A percentile compares a stretch with the other conserved stretches of the same genome.
These are phyloP conservation scores for Lobophora halterata DNA, from an alignment of 2,888 invertebrate genomes.

Conservation along the genomic window DNA sequence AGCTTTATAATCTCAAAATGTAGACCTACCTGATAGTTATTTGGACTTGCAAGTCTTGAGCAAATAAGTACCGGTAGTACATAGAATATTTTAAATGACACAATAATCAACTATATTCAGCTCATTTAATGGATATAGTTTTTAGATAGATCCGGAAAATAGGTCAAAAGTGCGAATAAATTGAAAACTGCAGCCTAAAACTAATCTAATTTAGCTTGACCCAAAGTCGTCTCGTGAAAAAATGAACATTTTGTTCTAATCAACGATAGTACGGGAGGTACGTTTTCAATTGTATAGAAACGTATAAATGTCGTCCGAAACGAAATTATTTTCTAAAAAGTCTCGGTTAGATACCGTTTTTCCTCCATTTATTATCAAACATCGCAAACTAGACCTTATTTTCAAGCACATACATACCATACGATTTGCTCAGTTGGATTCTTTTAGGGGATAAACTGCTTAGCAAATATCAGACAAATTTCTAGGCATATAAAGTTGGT, in stretches of 20 bases:
- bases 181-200: too few species aligned
- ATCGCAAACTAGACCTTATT: slow-evolving; percentile 19
- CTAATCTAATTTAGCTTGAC: slow-evolving; percentile 15
- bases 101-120: too few species aligned
- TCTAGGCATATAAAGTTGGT: slow-evolving; percentile 36
- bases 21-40: too few species aligned
- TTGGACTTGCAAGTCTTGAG: too few species aligned
- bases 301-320: slow-evolving; percentile 40
- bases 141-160: too few species aligned
- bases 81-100: too few species aligned
- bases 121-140: too few species aligned
- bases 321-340: slow-evolving; percentile 51
- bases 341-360: slow-evolving; percentile 44
- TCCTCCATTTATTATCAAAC: slow-evolving; percentile 7
- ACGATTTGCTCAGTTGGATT: not conserved
- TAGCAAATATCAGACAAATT: slow-evolving; percentile 40
- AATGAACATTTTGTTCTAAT: slow-evolving; percentile 22
- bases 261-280: slow-evolving; percentile 22
- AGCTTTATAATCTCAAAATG: too few species aligned
- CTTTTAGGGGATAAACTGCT: slow-evolving; percentile 2
- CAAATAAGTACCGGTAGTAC: too few species aligned
- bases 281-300: slow-evolving; percentile 30
- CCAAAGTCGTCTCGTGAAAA: slow-evolving; percentile 12
- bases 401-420: not conserved
- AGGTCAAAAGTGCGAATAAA: too few species aligned